phyloP scores from a whole-genome alignment of 2,888 invertebrate species.

The Lasioglossum oenotherae region DNA sequence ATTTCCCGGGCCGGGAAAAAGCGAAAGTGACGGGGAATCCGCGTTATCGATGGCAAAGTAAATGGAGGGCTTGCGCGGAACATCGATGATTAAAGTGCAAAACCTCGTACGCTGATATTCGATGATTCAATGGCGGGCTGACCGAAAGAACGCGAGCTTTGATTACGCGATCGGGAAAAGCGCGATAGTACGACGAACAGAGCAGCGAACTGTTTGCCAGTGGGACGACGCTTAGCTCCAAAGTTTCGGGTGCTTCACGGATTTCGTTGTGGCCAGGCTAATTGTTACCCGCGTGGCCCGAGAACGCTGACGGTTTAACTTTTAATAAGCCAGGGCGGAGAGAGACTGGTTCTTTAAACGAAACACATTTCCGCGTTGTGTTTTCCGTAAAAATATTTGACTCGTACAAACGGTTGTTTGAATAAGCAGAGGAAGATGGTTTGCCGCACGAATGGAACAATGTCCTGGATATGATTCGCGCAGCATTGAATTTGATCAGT shows the following conservation, averaged over 20 bases:
- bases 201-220: not conserved
- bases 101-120: constrained; percentile 68
- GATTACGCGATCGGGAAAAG: constrained; percentile 14
- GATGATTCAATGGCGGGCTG: constrained; percentile 63
- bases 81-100: constrained; percentile 70
- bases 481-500: not conserved
- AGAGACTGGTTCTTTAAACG: not conserved
- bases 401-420: not conserved
- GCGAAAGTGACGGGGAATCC: constrained; percentile 58
- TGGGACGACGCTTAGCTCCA: not conserved
- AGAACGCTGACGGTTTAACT: not conserved
- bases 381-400: not conserved
- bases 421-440: not conserved
- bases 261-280: not conserved
- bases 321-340: not conserved
- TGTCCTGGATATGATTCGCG: not conserved
- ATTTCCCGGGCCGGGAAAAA: constrained; percentile 47
- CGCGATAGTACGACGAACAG: not conserved
- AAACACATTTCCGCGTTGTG: not conserved
- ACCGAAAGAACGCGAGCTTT: constrained; percentile 22
- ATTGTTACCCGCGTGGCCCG: not conserved
- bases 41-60: constrained; percentile 64
- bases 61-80: constrained; percentile 52
- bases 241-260: not conserved
- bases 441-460: not conserved